Base-by-base conservation (phyloP, 2,888 invertebrate species). In the Magallana nippona region DNA sequence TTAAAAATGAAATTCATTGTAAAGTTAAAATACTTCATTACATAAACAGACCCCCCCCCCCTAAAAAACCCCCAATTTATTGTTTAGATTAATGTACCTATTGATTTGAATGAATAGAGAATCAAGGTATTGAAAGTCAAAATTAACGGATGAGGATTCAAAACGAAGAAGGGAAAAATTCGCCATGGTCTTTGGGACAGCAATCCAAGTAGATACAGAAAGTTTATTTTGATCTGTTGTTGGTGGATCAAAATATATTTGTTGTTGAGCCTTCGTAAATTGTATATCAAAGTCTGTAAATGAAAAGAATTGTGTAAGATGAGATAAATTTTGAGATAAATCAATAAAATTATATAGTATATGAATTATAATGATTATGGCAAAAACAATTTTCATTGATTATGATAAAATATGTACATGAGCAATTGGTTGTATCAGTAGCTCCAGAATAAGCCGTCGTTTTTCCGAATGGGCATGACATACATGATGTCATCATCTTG, bases 381-480 rank as follows among this genome's bases (percentile, higher is more conserved):
- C 3, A 44, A 44, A 5, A 44, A 3, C 44, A 44, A 0, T 44
- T 3, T 44, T 44, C 44, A 44, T 44, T 44, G 44, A 44, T 44
- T 44, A 44, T 44, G 44, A 44, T 44, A 44, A 44, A 44, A 44
- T 44, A 3, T 10, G 11, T 62, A 62, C 62, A 22, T 19, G 62
- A 19, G 19, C 62, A 62, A 11, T 62, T 62, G n/a, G 0, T 22
- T 10, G 11, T 62, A 22, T 19, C 19, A 22, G n/a, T 62, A 19
- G 62, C 62, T 62, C 62, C 62, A 11, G 22, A 19, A 62, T 62
- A 62, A 17, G 62, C 22, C 62, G 55, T 79, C 44, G 78, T 79
- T 55, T 79, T 55, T 11, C 56, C 79, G 0, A 19, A n/a, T 22
- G 79, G 79, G 1, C 79, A 79, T n/a, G 2, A 8, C 19, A 19